Base-by-base conservation (phyloP, 2,888 invertebrate species). In the Drosophila cognata region DNA sequence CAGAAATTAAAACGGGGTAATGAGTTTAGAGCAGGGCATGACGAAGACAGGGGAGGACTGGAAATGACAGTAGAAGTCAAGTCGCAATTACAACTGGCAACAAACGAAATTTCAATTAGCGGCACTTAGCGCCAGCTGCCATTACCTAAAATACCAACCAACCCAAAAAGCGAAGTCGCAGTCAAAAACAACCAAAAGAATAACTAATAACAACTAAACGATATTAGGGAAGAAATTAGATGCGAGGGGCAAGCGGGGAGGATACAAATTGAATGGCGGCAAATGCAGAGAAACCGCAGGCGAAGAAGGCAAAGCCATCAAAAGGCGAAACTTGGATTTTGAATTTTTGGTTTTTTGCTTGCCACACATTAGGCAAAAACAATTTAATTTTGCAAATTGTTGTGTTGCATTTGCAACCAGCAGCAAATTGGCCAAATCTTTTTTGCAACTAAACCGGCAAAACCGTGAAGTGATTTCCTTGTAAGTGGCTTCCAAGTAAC, bases 61-160 rank as follows among this genome's bases (percentile, higher is more conserved):
- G 7, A 28, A 28, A 55, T 73, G 73, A 68, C 55, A 66, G 64
- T 57, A 50, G 59, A 78, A 79, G 79, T 79, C 78, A 70, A 61
- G 58, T 60, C 70, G 66, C 87, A 81, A 87, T 87, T 87, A 87
- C 81, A 85, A 79, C 56, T 71, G 74, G 79, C 72, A 79, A 77
- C 74, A 80, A 83, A 81, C 82, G 81, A 90, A 90, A 84, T 91
- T 90, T 90, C 91, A 90, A 90, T 90, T 90, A 90, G 90, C 80
- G 83, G 79, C 88, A 90, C 88, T 88, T 86, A 88, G 79, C 79
- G 81, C 71, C 84, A 87, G 82, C 79, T 85, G 85, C 78, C 74
- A 88, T 76, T 79, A 82, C 71, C 59, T 52, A 77, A 82, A 77
- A 82, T 77, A 75, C 55, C 53, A 79, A 77, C 57, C 53, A 63